A percentile compares a stretch with the other conserved stretches of the same genome.
Evolutionary conservation across 1,140 invertebrate species (phyloP).

Genomic region (Aphaenogaster rudis): DNA sequence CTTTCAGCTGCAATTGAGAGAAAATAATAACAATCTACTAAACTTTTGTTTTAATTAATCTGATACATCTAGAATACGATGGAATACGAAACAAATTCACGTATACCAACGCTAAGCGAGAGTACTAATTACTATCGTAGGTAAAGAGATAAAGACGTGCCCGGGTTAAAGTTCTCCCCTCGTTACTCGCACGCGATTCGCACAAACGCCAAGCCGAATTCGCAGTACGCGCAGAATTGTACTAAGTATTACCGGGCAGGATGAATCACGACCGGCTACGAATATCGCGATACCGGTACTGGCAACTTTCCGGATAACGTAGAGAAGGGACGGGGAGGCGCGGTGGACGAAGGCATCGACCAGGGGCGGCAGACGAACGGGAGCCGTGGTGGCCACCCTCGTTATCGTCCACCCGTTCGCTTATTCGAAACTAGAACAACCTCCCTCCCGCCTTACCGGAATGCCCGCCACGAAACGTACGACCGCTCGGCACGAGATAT

Average conservation of each 20-base stretch:
- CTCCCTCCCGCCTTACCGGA: constrained; percentile 42
- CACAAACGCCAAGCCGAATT: not conserved
- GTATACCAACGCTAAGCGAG: not conserved
- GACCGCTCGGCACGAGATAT: constrained; percentile 69
- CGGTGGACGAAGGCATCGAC: constrained; percentile 74
- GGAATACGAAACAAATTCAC: not conserved
- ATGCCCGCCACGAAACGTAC: constrained; percentile 63
- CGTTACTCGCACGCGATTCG: constrained; percentile 67
- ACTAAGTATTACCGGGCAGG: constrained; percentile 31
- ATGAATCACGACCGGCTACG: constrained; percentile 66
- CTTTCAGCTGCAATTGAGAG: not conserved
- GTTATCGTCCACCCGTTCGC: constrained; percentile 2
- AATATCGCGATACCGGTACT: constrained; percentile 79
- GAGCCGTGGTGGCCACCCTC: constrained; percentile 65
- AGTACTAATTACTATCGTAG: constrained; percentile 35
- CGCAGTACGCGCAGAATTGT: constrained; percentile 59
- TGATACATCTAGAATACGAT: not conserved
- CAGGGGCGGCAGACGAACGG: constrained; percentile 77
- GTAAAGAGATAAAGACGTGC: constrained; percentile 14
- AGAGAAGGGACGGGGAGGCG: constrained; percentile 17
- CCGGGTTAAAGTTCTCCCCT: constrained; percentile 26
- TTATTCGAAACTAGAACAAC: constrained; percentile 74
- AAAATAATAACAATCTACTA: not conserved
- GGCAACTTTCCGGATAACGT: constrained; percentile 70
- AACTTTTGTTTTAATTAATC: not conserved